These are phyloP conservation scores for Sogatella furcifera DNA, from an alignment of 1,140 invertebrate genomes.

Conservation along the genomic window DNA sequence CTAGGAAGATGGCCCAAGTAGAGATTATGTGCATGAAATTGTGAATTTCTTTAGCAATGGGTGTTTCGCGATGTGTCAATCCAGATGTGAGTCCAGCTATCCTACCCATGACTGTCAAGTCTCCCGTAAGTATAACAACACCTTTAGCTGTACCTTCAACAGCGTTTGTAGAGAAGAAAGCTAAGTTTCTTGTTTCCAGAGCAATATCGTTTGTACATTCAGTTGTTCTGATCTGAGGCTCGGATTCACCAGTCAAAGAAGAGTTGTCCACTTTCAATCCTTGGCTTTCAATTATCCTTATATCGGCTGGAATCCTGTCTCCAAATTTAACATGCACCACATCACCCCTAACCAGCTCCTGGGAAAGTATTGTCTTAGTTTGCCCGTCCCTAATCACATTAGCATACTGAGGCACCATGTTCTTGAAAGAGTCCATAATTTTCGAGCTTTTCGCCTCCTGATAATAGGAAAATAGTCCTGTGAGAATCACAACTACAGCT, in stretches of 20 bases:
- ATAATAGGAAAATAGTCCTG: slow-evolving; percentile 45
- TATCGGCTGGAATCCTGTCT: slow-evolving; percentile 63
- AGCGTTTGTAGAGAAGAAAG: slow-evolving; percentile 68
- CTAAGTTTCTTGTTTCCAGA: slow-evolving; percentile 63
- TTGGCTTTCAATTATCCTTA: slow-evolving; percentile 53
- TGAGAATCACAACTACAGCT: slow-evolving; percentile 56
- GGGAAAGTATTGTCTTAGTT: slow-evolving; percentile 47
- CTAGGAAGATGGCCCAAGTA: slow-evolving; percentile 60
- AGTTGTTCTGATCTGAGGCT: slow-evolving; percentile 47
- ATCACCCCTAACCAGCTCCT: slow-evolving; percentile 57
- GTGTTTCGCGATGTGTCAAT: slow-evolving; percentile 58
- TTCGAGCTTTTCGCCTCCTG: slow-evolving; percentile 51
- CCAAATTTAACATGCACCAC: slow-evolving; percentile 62
- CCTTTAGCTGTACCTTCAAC: slow-evolving; percentile 63
- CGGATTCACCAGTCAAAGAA: slow-evolving; percentile 62
- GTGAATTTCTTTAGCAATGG: slow-evolving; percentile 64
- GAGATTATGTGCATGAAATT: slow-evolving; percentile 71
- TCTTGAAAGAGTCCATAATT: slow-evolving; percentile 66
- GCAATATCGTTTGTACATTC: slow-evolving; percentile 55
- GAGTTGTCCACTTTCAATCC: slow-evolving; percentile 48
- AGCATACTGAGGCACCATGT: slow-evolving; percentile 44
- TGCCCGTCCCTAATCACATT: slow-evolving; percentile 44
- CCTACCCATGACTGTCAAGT: slow-evolving; percentile 72
- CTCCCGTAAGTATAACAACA: slow-evolving; percentile 69
- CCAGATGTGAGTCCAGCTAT: slow-evolving; percentile 70